phyloP scores from a whole-genome alignment of 1,140 invertebrate species.

The Lordiphosa collinella region DNA sequence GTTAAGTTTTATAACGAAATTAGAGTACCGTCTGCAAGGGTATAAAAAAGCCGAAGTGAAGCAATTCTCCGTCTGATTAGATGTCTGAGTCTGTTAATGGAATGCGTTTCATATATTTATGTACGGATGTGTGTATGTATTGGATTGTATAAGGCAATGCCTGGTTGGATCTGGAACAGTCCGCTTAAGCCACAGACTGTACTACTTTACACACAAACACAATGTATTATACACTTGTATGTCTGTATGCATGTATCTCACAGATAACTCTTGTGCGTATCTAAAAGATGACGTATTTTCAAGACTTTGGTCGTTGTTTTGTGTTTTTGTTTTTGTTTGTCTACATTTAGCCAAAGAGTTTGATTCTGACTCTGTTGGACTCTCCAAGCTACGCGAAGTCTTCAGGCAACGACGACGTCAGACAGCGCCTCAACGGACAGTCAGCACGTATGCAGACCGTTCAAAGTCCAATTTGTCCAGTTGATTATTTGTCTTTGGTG shows the following conservation, averaged over 20 bases:
- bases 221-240: too few relatives aligned
- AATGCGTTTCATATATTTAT: constrained; percentile 1
- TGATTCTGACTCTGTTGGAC: constrained; percentile 18
- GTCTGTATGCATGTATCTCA: too few relatives aligned
- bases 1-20: background rate
- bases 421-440: background rate
- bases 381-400: background rate
- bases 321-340: constrained; percentile 6
- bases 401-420: background rate
- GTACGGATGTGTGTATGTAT: constrained; percentile 9
- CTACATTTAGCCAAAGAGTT: constrained; percentile 53
- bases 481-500: constrained; percentile 3
- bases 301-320: constrained; percentile 39
- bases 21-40: background rate
- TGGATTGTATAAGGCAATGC: background rate
- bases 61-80: background rate
- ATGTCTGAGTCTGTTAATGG: background rate
- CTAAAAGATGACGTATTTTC: constrained; percentile 39
- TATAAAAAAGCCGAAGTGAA: background rate
- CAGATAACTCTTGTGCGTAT: too few relatives aligned
- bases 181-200: too few relatives aligned
- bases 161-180: too few relatives aligned
- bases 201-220: background rate
- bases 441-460: constrained; percentile 6
- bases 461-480: constrained; percentile 16